Evolutionary conservation across 2,113 vertebrate species (phyloP), one percentile per base, ranked within the genome.

Genomic region (Peromyscus californicus): DNA sequence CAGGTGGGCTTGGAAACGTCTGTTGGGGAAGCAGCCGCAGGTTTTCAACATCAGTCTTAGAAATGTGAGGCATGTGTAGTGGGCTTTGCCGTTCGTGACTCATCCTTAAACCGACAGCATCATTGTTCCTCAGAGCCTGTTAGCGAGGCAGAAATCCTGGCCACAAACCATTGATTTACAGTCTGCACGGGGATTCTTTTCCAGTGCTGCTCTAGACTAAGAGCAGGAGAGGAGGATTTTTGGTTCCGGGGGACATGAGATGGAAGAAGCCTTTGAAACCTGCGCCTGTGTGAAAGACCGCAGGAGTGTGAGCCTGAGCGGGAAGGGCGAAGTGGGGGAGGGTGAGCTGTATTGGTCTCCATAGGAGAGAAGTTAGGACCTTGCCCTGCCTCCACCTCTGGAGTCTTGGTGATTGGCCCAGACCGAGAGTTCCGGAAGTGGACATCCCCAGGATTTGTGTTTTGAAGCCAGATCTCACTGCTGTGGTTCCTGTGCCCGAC

Each of bases 391-490:
- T 87, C 89, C 8, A 22, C 79, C 19, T 79, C 63, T 17, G 65
- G n/a, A 15, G 45, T 72, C 79, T 74, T 0, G 72, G 85, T 24
- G 33, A 61, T 61, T 54, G 45, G 76, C 65, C 57, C 33, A n/a
- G 87, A 72, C 5, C 1, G 31, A 54, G 42, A 89, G 48, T 67
- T 75, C 1, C 21, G 74, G 74, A 63, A 63, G 67, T 24, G 74
- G 72, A 9, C 57, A 26, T 63, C 57, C 22, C 65, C 33, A 7
- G 75, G 59, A 59, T 33, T 65, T 76, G 90, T 54, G 74, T 78
- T 92, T 15, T 90, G 42, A 92, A 91, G 88, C 76, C 79, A 59
- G 93, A 48, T 87, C 78, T 94, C 70, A 51, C 36, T 17, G 29
- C 94, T 17, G 39, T 51, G n/a, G 48, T 87, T 87, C 80, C 39